Percentiles rank a stretch among this genome's conserved stretches.
Evolutionary conservation across 2,113 vertebrate species (phyloP).

Genomic region (Psittacus erithacus): DNA sequence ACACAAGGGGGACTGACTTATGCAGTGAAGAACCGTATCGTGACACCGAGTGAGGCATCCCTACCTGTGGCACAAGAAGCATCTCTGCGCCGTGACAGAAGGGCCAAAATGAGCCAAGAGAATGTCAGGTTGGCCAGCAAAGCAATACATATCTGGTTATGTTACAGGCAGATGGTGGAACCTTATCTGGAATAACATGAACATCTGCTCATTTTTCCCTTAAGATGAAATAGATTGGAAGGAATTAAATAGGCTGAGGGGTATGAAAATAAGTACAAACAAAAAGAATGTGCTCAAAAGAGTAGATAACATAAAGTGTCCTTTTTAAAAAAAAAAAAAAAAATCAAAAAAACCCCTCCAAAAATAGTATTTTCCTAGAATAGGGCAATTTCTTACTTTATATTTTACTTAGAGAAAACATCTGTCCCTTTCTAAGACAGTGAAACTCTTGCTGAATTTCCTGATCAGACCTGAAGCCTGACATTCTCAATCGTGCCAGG

Average conservation of each 20-base stretch:
- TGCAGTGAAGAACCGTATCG: rapidly evolving
- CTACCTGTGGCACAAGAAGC: neutral
- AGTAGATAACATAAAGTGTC: neutral
- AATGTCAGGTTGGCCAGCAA: neutral
- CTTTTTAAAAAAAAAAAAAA: neutral
- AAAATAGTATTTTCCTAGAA: neutral
- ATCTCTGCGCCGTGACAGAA: neutral
- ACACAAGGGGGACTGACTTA: neutral
- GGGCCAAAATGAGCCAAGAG: neutral
- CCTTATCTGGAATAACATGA: neutral
- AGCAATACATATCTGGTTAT: neutral
- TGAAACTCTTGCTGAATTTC: neutral
- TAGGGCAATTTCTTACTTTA: neutral
- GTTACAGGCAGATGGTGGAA: neutral
- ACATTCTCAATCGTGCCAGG: neutral
- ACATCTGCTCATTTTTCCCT: neutral
- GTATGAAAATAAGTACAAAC: neutral
- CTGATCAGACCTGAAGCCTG: neutral
- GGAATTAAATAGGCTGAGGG: neutral
- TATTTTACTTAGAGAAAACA: neutral
- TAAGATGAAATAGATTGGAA: neutral
- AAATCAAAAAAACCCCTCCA: too few species aligned
- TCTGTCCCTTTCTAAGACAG: neutral
- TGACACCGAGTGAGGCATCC: rapidly evolving
- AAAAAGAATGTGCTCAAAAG: neutral